Base-by-base conservation (phyloP, 2,113 vertebrate species). In the Jacana jacana region DNA sequence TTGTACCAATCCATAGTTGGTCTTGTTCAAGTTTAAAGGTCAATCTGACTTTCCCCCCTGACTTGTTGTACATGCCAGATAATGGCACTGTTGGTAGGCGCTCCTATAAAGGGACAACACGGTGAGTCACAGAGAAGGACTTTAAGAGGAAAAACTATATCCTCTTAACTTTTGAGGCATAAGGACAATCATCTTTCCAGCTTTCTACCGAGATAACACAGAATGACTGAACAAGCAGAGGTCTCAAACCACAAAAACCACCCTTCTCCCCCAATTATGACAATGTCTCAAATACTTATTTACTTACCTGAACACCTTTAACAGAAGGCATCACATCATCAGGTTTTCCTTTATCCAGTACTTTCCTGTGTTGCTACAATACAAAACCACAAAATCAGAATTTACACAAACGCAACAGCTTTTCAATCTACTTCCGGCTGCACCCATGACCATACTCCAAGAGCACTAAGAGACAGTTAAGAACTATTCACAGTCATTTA, bases 21-120 rank as follows among this genome's bases (percentile, higher is more conserved):
- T 99, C 99, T 95, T 99, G 99, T 96, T 99, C 99, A 76, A 99
- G 99, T 98, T 99, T 99, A 96, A 99, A 99, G 58, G 99, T 99
- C 93, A 99, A 97, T 91, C 99, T 97, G 96, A 99, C 99, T 98
- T 99, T 99, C 40, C 99, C 99, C 83, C 99, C 99, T 13, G 99
- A 99, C 93, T 99, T 99, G 98, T 99, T 99, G 97, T 98, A 99
- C 99, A 99, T 99, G 97, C 99, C 99, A 1, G 99, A 98, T 97
- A 99, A 98, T 35, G 99, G 99, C 96, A 99, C 99, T n/a, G 99
- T 98, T 33, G 99, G 99, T 98, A 99, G 98, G 83, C 99, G 99
- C 96, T 99, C 99, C 99, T 99, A 94, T 95, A 91, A 72, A 33
- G 37, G 81, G 12, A 64, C 5, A 88, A 82, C 57, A 71, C 8